Conservation (phyloP, 1,140 invertebrate genomes). For the Diorhabda elongata region DNA sequence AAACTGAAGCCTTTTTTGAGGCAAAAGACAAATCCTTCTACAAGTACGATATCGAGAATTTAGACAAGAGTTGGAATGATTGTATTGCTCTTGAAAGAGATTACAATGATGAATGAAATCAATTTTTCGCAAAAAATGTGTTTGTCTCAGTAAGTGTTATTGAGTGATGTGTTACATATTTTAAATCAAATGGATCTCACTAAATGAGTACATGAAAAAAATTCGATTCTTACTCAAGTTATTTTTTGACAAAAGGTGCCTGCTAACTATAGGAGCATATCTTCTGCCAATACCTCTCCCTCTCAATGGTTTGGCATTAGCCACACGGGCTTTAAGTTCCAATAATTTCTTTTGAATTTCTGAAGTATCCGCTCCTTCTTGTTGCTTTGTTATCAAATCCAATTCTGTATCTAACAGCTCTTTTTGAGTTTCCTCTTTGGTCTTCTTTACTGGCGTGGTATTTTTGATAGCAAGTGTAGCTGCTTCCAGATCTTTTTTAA, state of each 20-base stretch:
- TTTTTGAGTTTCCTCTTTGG: constrained; percentile 53
- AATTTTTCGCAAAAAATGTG: too few species aligned
- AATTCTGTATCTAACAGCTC: constrained; percentile 85
- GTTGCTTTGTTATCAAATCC: constrained; percentile 79
- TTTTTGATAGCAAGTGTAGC: constrained; percentile 28
- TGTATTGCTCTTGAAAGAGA: too few species aligned
- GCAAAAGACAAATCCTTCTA: too few species aligned
- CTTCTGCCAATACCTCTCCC: constrained; percentile 28
- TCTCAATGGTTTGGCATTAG: constrained; percentile 27
- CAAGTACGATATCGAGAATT: too few species aligned
- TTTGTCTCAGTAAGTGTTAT: too few species aligned
- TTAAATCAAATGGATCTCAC: too few species aligned
- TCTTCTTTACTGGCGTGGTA: constrained; percentile 45
- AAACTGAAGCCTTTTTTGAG: too few species aligned
- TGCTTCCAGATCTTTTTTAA: constrained; percentile 61
- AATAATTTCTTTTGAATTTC: constrained; percentile 68
- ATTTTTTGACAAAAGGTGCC: constrained; percentile 42
- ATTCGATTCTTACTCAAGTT: constrained; percentile 32
- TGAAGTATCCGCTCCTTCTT: constrained; percentile 63
- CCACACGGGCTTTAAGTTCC: constrained; percentile 66
- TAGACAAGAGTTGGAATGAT: too few species aligned
- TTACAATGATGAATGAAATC: too few species aligned
- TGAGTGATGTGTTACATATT: too few species aligned
- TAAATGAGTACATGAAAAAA: background rate
- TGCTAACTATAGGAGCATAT: constrained; percentile 45